A percentile compares a stretch with the other conserved stretches of the same genome.
phyloP scores from a whole-genome alignment of 2,113 vertebrate species.

The Gavia stellata region DNA sequence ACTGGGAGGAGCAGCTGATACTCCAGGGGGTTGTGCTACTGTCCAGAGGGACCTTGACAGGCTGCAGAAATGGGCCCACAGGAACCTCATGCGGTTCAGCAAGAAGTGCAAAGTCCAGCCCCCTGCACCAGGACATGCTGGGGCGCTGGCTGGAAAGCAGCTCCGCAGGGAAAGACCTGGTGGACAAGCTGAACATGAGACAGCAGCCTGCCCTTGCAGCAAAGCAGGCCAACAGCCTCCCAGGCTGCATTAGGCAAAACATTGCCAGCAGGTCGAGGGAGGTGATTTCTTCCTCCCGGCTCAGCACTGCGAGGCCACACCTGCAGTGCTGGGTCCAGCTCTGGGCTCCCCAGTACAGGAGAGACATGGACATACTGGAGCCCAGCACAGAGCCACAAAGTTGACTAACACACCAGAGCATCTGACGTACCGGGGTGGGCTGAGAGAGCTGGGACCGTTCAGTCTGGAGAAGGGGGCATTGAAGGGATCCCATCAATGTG shows the following conservation, averaged over 20 bases:
- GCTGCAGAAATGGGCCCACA: not conserved
- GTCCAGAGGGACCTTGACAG: not conserved
- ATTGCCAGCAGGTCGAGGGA: not conserved
- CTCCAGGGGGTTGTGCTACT: rapidly evolving
- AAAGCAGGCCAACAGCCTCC: not conserved
- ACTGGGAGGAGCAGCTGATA: not conserved
- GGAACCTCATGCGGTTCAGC: not conserved
- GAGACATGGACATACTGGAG: not conserved
- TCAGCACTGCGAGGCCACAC: rapidly evolving
- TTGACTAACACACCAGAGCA: not conserved
- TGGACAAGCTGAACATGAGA: not conserved
- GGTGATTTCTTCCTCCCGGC: not conserved
- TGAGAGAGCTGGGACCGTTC: not conserved
- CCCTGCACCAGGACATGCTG: not conserved
- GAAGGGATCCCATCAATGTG: not conserved
- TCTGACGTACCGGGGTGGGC: not conserved
- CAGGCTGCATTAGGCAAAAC: not conserved
- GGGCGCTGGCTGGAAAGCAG: not conserved
- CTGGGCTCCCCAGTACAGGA: not conserved
- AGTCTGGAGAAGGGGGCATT: not conserved
- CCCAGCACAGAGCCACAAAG: not conserved
- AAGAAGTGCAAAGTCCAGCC: not conserved
- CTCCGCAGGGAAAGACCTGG: not conserved
- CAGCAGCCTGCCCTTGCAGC: not conserved
- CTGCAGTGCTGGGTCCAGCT: not conserved